Base-by-base conservation (phyloP, 2,888 invertebrate species). In the Parelbella ahira region DNA sequence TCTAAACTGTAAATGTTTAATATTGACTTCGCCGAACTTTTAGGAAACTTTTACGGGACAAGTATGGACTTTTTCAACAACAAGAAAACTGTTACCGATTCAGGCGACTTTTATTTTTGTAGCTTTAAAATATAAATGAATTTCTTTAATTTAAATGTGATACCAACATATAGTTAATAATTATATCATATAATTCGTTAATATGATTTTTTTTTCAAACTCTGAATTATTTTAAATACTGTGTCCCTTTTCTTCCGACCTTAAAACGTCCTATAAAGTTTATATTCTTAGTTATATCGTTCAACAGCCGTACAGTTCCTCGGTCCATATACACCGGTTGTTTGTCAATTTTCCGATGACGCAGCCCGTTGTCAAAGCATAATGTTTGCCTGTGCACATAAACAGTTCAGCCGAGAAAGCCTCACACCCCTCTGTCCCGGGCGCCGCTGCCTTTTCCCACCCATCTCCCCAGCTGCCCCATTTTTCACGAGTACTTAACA, bases 311-410 rank as follows among this genome's bases (percentile, higher is more conserved):
- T n/a, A 36, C 29, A 36, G 23, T 36, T 42, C 28, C 28, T 33
- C 42, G 37, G 50, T 53, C 41, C 48, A 58, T 58, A 64, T 66
- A 68, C 65, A 68, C 60, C 64, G 57, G 63, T 69, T 78, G 69
- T 80, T 80, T 77, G 74, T 75, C 72, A 74, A 77, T 77, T 74
- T 79, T 54, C 61, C 65, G 71, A 75, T 81, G 79, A 79, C 79
- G 68, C 68, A 73, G 77, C 72, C 55, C 56, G 62, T 64, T 77
- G 69, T 74, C 71, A 69, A 64, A 76, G 72, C 69, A 64, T 66
- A 69, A 60, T 63, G 68, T 62, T 68, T 60, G 68, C 58, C 62
- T 69, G 69, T 75, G 68, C 73, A 77, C 70, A 78, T 80, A 81
- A 82, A 78, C 78, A 76, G 70, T 70, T 67, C 62, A 64, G 63